Evolutionary conservation across 2,113 vertebrate species (phyloP).

Genomic region (Pollachius pollachius): DNA sequence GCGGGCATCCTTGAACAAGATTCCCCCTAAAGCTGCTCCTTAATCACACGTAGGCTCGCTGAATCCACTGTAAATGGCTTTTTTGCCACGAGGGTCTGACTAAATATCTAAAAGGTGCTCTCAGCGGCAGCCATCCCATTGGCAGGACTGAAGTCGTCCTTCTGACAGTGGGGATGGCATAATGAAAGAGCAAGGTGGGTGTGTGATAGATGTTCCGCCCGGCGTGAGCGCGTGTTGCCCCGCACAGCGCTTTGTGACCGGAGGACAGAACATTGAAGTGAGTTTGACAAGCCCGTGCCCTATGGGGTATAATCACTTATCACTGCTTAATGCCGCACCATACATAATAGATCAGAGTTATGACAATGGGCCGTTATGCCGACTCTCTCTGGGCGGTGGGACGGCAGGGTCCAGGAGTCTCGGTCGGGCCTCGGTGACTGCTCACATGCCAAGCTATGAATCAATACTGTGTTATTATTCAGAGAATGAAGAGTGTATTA

Average conservation of each 20-base stretch:
- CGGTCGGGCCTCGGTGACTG: conserved; percentile 10
- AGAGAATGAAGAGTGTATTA: not conserved
- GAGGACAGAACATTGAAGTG: conserved; percentile 23
- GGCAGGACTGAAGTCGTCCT: no score
- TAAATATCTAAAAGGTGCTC: no score
- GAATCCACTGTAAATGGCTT: no score
- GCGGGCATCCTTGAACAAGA: no score
- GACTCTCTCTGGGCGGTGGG: conserved; percentile 26
- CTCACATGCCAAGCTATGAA: conserved; percentile 40
- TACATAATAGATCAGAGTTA: conserved; percentile 51
- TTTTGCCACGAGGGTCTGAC: no score
- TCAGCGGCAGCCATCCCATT: no score
- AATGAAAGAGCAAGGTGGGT: no score
- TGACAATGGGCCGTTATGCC: conserved; percentile 47
- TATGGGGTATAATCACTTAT: conserved; percentile 43
- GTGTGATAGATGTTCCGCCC: no score
- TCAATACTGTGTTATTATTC: conserved; percentile 19
- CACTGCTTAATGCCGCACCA: conserved; percentile 31
- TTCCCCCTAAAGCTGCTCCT: no score
- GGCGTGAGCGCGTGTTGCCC: conserved; percentile 7
- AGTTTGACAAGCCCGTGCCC: conserved; percentile 33
- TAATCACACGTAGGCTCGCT: no score
- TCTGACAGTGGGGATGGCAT: no score
- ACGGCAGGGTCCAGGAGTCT: conserved; percentile 34
- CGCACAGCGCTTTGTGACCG: conserved; percentile 9